These are phyloP conservation scores for Lochmaea capreae DNA, from an alignment of 2,888 invertebrate genomes.

Conservation along the genomic window DNA sequence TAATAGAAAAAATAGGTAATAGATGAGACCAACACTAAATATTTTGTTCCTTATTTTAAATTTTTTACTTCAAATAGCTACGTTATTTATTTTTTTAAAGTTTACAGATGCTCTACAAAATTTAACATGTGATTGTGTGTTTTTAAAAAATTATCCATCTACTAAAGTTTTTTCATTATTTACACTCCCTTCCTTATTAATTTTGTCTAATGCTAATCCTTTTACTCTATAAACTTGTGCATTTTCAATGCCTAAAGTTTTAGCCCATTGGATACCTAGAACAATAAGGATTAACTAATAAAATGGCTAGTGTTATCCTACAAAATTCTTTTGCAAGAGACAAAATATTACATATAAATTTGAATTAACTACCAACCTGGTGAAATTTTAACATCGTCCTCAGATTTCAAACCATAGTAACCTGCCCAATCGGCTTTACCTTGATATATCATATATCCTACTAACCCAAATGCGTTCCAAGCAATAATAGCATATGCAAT, in stretches of 20 bases:
- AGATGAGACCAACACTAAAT: slow-evolving; percentile 57
- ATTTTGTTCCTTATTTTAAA: slow-evolving; percentile 38
- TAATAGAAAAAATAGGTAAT: slow-evolving; percentile 63
- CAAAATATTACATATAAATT: neutral
- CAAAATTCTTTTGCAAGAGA: no score
- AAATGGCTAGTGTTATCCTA: neutral
- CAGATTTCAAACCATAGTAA: slow-evolving; percentile 73
- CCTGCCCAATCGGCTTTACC: slow-evolving; percentile 78
- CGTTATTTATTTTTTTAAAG: slow-evolving; percentile 13
- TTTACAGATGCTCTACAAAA: slow-evolving; percentile 41
- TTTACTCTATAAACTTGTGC: slow-evolving; percentile 70
- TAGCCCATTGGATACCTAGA: slow-evolving; percentile 70
- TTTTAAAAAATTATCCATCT: slow-evolving; percentile 9
- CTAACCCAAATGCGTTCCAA: slow-evolving; percentile 79
- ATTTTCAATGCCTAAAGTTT: slow-evolving; percentile 70
- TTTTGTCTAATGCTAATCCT: slow-evolving; percentile 64
- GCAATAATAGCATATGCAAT: slow-evolving; percentile 74
- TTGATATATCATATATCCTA: slow-evolving; percentile 70
- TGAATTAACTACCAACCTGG: slow-evolving; percentile 66
- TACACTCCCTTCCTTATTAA: slow-evolving; percentile 27
- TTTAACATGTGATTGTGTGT: slow-evolving; percentile 50
- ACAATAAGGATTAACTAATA: slow-evolving; percentile 1
- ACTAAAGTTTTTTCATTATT: slow-evolving; percentile 13
- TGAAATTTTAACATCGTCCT: slow-evolving; percentile 69
- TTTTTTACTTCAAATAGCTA: slow-evolving; percentile 17